phyloP scores from a whole-genome alignment of 2,888 invertebrate species.

The Nemurella pictetii region DNA sequence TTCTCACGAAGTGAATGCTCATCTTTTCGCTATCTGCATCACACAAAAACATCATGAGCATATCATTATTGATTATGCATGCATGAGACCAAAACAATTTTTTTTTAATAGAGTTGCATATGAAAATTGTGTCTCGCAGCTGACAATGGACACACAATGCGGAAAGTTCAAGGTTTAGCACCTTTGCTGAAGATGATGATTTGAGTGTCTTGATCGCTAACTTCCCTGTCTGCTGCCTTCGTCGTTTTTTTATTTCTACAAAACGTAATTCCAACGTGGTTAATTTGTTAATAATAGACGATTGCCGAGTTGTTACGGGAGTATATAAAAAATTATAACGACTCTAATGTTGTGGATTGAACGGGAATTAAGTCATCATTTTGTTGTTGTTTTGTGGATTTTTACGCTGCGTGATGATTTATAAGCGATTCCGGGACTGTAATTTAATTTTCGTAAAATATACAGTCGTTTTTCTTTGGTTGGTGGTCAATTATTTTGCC shows the following conservation, averaged over 20 bases:
- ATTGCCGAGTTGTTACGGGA: not conserved
- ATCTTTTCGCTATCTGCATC: too few relatives aligned
- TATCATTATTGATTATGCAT: not conserved
- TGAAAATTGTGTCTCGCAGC: not conserved
- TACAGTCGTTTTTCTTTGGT: not conserved
- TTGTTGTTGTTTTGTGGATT: not conserved
- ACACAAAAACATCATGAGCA: too few relatives aligned
- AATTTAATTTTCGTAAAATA: not conserved
- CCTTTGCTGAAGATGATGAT: not conserved
- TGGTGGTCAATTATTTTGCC: not conserved
- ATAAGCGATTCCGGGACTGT: not conserved
- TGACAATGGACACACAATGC: not conserved
- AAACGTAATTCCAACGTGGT: not conserved
- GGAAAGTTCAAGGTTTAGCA: not conserved
- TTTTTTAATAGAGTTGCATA: not conserved
- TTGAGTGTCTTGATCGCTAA: not conserved
- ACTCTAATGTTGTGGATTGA: not conserved
- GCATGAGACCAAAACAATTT: not conserved
- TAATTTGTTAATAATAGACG: not conserved
- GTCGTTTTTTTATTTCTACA: not conserved
- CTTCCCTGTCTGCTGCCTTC: not conserved
- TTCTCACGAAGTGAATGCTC: too few relatives aligned
- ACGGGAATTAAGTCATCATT: not conserved
- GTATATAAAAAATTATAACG: not conserved
- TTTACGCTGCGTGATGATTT: not conserved